Evolutionary conservation across 1,140 invertebrate species (phyloP), one percentile per base, ranked within the genome.

Genomic region (Zaprionus ghesquierei): DNA sequence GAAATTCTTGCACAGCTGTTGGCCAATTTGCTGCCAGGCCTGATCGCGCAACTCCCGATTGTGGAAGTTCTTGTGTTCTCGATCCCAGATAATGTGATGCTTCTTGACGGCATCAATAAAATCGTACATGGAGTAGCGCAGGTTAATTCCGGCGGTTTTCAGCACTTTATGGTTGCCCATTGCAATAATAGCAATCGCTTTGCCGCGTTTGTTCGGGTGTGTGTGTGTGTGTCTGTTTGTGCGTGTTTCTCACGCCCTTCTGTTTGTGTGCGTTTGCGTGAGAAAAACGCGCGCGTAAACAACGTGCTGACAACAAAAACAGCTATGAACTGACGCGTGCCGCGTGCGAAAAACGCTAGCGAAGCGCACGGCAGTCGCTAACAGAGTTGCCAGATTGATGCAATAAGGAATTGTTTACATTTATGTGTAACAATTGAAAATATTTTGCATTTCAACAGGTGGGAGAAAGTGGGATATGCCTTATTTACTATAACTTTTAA

Each of bases 91-190:
- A 6, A 89, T 75, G 6, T 59, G 35, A 18, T 75, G 81, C 29
- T 78, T 77, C 33, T 74, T 73, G 1, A 89, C 70, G 3, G 85
- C 85, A n/a, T 90, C 81, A 41, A 89, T 90, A 3, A 89, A 90
- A 38, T 89, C 85, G 27, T 89, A 90, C 85, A 89, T 90, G 3
- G 85, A 89, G 13, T 89, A 89, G 0, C 86, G 63, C 3, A 76
- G n/a, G 41, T 79, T 89, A 10, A 25, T 59, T 20, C 86, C 84
- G 38, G 80, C 69, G 5, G 75, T 71, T 51, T 80, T 79, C 1
- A 89, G 50, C 13, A 89, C 74, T 53, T 89, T 90, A 50, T 81
- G 85, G 22, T 89, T 89, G 12, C 85, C 86, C 85, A 89, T 89
- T 54, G 61, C 33, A 31, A 49, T 35, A 49, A 38, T 13, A 0